Evolutionary conservation across 2,113 vertebrate species (phyloP), one percentile per base, ranked within the genome.

Genomic region (Tringa solitaria): DNA sequence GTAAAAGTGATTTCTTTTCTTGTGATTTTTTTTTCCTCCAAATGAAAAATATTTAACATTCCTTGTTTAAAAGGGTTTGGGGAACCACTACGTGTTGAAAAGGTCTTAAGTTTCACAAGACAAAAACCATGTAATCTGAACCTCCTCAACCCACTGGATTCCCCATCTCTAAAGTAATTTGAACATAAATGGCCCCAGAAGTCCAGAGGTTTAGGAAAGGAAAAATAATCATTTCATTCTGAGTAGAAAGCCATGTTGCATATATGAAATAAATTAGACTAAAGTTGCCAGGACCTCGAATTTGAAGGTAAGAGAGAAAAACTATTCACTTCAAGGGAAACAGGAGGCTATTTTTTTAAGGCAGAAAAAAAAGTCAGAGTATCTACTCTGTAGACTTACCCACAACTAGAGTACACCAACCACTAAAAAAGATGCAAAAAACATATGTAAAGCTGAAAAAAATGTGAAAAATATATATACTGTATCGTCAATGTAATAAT

Each of bases 21-120:
- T 61, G 41, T 28, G 30, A 0, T 18, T 3, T 18, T 50, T 6
- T 81, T 83, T 79, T 61, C 3, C 19, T 63, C 19, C 13, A 59
- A 79, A 43, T 28, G 16, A 84, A 79, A 89, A 87, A 69, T 91
- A 90, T 83, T 85, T 69, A 53, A 32, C 57, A 86, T 85, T 61
- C 67, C 19, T 76, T 57, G 2, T 68, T 92, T 82, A 72, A 87
- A 81, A 79, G n/a, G 8, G 14, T 4, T 45, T 64, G 53, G 17
- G 32, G 45, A 57, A 41, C 13, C 2, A 76, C 26, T 60, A 45
- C 17, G 53, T 81, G 21, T 57, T 93, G 24, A 91, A 95, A 96
- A 87, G 67, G 22, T 90, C 61, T 96, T 84, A 76, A 95, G 6
- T 94, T 96, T 94, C 91, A 95, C 50, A 77, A 80, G 82, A 82